Evolutionary conservation across 2,888 invertebrate genomes (phyloP).

Genomic region (Synergus itoensis): DNA sequence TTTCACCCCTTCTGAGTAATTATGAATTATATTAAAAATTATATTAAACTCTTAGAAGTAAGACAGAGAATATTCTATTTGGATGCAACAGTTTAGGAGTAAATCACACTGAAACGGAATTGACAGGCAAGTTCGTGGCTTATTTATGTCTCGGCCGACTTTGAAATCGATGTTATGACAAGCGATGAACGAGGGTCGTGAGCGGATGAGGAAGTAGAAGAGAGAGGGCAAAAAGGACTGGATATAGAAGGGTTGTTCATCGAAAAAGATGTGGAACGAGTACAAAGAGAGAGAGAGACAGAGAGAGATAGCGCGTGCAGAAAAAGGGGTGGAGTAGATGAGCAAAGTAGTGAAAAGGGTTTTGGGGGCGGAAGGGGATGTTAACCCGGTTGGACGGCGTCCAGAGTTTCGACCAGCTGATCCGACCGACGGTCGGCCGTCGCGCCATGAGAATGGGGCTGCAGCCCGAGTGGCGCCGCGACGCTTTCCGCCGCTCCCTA

Average conservation of each 20-base stretch:
- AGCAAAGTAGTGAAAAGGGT: constrained; percentile 52
- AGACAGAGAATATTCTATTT: not conserved
- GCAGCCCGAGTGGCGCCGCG: constrained; percentile 73
- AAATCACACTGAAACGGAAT: constrained; percentile 3
- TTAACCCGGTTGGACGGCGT: constrained; percentile 76
- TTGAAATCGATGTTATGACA: constrained; percentile 57
- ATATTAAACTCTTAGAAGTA: not conserved
- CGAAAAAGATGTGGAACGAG: constrained; percentile 40
- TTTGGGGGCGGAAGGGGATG: constrained; percentile 58
- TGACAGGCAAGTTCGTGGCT: constrained; percentile 37
- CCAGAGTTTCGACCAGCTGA: constrained; percentile 76
- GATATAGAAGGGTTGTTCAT: constrained; percentile 52
- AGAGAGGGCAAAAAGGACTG: constrained; percentile 46
- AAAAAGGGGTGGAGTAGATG: constrained; percentile 44
- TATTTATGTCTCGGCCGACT: constrained; percentile 52
- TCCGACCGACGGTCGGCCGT: constrained; percentile 60
- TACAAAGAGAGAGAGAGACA: too few relatives aligned
- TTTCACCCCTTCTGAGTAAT: not conserved
- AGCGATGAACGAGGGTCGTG: constrained; percentile 44
- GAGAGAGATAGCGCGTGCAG: constrained; percentile 17
- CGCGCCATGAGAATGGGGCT: constrained; percentile 65
- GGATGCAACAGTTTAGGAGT: constrained; percentile 43
- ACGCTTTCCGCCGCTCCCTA: constrained; percentile 62
- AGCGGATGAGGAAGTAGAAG: constrained; percentile 42
- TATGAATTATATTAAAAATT: too few relatives aligned